Base-by-base conservation (phyloP, 1,140 invertebrate species). In the Neocloeon triangulifer region DNA sequence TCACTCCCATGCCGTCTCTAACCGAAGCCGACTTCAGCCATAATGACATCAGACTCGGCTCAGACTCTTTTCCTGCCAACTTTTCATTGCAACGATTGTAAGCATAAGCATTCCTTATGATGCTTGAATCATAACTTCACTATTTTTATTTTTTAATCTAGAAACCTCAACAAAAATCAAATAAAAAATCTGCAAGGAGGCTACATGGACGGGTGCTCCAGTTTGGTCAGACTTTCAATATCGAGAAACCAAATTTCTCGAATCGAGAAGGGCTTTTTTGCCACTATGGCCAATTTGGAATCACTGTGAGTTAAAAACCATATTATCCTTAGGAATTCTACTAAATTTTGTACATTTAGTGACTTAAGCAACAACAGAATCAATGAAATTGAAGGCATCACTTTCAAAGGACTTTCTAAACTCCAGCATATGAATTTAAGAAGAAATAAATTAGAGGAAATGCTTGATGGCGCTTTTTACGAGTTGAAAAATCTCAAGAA, bases 381-480 rank as follows among this genome's bases (percentile, higher is more conserved):
- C 20, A 57, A 57, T 39, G 58, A 65, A 37, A 76, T 92, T 27
- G 73, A 75, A 44, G 71, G 71, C 32, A 56, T 89, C 16, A 70
- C 69, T 27, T 86, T 92, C 49, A 64, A 73, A 48, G 69, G 69
- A 12, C 55, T 91, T 27, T 58, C 62, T 22, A 66, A 66, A 37
- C 49, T 92, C 19, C 62, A 64, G 25, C 62, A 67, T 23, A 53
- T 94, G 3, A 74, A 72, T 45, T 54, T 94, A 14, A 71, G 72
- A 44, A 64, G 69, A 39, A 92, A 91, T 51, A 62, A 65, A 41
- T 79, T 94, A 28, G 55, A 59, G 15, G 59, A 59, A 37, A 57
- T 91, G 25, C 64, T 68, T 40, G 79, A 86, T 59, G 84, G 81
- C 25, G 73, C 81, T 15, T 91, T 94, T 55, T 86, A 68, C 62